Evolutionary conservation across 1,140 invertebrate genomes (phyloP).

Genomic region (Hycleus phaleratus): DNA sequence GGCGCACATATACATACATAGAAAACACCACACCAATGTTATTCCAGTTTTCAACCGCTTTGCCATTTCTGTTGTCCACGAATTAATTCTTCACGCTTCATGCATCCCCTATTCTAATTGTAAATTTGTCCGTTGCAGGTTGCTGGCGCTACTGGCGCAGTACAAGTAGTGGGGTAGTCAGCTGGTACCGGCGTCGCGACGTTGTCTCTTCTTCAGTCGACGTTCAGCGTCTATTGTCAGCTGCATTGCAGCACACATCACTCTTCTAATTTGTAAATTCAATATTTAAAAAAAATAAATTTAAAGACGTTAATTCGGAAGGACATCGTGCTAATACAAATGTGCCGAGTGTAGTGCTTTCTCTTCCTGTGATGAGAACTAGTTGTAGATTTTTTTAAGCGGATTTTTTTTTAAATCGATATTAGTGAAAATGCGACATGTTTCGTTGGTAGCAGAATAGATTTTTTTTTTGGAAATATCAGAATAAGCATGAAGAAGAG

Average conservation of each 20-base stretch:
- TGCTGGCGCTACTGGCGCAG: constrained; percentile 35
- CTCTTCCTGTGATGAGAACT: constrained; percentile 16
- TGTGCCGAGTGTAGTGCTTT: constrained; percentile 5
- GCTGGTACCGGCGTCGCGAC: constrained; percentile 40
- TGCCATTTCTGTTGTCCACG: neutral
- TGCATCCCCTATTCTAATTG: constrained; percentile 22
- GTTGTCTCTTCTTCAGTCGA: constrained; percentile 32
- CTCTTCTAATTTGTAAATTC: neutral
- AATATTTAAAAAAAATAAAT: neutral
- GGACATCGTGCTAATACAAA: too few relatives aligned
- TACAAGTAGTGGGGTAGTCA: constrained; percentile 34
- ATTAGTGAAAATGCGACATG: constrained; percentile 24
- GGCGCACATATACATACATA: too few relatives aligned
- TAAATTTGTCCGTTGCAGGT: constrained; percentile 39
- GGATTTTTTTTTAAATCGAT: constrained; percentile 1
- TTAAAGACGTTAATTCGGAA: too few relatives aligned
- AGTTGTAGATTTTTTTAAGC: constrained; percentile 5
- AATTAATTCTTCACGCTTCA: constrained; percentile 16
- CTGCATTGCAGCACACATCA: constrained; percentile 1
- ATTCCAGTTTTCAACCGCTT: too few relatives aligned
- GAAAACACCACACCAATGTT: too few relatives aligned
- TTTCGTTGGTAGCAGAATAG: constrained; percentile 22
- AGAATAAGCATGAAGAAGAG: constrained; percentile 21
- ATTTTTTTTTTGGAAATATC: neutral
- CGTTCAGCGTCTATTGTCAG: constrained; percentile 32